A percentile compares a stretch with the other conserved stretches of the same genome.
Conservation (phyloP, 2,113 vertebrate species). For the Crocuta crocuta region DNA sequence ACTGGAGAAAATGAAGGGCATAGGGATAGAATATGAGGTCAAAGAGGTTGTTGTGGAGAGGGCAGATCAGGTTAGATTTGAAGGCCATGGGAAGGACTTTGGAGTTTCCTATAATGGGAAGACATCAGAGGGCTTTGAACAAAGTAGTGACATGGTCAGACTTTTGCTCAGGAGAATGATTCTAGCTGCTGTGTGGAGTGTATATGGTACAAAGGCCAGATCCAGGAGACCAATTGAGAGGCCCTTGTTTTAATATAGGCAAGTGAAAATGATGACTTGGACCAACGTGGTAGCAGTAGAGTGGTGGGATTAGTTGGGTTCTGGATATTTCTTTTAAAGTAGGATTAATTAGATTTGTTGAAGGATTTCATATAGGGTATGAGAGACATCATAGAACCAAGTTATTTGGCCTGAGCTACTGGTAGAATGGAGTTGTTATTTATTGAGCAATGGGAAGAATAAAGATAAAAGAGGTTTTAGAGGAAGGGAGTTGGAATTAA, state of each 20-base stretch:
- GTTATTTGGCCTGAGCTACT: background rate
- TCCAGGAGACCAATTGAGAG: background rate
- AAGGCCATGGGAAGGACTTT: background rate
- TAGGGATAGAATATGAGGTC: background rate
- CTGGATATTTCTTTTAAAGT: background rate
- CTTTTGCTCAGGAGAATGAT: background rate
- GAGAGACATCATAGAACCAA: background rate
- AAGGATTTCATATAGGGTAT: background rate
- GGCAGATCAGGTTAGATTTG: background rate
- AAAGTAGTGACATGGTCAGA: background rate
- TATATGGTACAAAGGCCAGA: background rate
- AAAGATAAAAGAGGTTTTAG: background rate
- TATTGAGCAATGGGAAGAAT: background rate
- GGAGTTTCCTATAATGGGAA: background rate
- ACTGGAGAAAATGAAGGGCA: background rate
- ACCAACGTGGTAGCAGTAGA: background rate
- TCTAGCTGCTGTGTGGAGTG: background rate
- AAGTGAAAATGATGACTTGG: background rate
- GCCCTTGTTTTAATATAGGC: background rate
- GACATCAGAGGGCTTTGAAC: background rate
- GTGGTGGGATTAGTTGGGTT: background rate
- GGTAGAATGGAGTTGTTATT: background rate
- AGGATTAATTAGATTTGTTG: slow-evolving; percentile 1
- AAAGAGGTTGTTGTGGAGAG: background rate
- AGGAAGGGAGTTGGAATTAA: slow-evolving; percentile 11